Base-by-base conservation (phyloP, 2,797 vertebrate genomes). In the Taeniopygia guttata region DNA sequence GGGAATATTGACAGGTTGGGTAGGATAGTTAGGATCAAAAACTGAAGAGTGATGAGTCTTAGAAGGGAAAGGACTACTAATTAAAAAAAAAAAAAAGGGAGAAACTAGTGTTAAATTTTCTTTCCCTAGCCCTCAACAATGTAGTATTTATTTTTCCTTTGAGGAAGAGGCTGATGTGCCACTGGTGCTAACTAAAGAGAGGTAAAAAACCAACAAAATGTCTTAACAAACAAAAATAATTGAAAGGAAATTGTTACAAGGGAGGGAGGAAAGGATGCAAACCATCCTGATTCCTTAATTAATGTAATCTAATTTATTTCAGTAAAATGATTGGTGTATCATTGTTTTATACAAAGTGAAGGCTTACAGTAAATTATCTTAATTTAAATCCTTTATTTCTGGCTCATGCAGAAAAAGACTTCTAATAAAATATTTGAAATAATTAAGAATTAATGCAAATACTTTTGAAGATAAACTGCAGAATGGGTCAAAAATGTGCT, bases 331-430 rank as follows among this genome's bases (percentile, higher is more conserved):
- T 30, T 55, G 64, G 42, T 66, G 16, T 67, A 20, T 79, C 75
- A 30, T 64, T 80, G 51, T 62, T 80, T 76, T 21, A 54, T 62
- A 49, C 40, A 58, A 80, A 84, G 25, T 52, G 17, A 69, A 84
- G 48, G 43, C 70, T 77, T 92, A 60, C 17, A 80, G 16, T n/a
- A 56, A 90, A 42, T 89, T 62, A 67, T 54, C 40, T 76, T 93
- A 87, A 87, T 40, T 52, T 27, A 84, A 86, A 69, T 73, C 15
- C 32, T 80, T 80, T 92, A 62, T 82, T 92, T 95, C n/a, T 84
- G 69, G 4, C 58, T 94, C 4, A 5, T 40, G 36, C 45, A 62
- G n/a, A 63, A 86, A n/a, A 77, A 64, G 6, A 56, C 60, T 66
- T 86, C 10, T n/a, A 48, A 51, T 64, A 36, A 84, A 91, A 77